Evolutionary conservation across 2,113 vertebrate genomes (phyloP).

Genomic region (Dipodomys ordii): DNA sequence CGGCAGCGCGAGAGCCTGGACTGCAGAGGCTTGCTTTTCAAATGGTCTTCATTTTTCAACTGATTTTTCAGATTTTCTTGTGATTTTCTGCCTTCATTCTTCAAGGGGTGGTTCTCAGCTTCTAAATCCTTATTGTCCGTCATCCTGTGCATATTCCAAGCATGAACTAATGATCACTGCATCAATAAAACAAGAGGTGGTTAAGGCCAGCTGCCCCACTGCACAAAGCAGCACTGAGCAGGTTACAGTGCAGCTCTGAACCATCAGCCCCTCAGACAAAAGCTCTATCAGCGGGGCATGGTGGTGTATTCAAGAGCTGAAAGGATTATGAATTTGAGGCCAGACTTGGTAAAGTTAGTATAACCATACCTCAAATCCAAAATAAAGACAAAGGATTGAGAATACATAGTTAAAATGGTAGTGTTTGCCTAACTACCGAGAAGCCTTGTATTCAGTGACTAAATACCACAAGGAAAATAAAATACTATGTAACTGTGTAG

Average conservation of each 20-base stretch:
- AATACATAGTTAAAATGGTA: too few species aligned
- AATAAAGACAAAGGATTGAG: too few species aligned
- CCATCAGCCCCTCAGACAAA: neutral
- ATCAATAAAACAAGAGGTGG: neutral
- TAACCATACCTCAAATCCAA: too few species aligned
- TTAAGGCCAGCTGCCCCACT: neutral
- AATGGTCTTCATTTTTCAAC: constrained; percentile 78
- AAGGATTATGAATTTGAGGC: too few species aligned
- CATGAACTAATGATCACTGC: neutral
- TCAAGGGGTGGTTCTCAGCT: constrained; percentile 92
- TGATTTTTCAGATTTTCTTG: constrained; percentile 75
- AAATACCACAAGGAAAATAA: too few species aligned
- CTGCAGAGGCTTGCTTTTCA: constrained; percentile 70
- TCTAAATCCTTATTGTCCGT: constrained; percentile 88
- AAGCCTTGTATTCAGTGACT: too few species aligned
- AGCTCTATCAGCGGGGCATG: neutral
- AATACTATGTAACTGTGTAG: too few species aligned
- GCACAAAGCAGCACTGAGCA: rapidly evolving
- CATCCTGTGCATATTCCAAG: constrained; percentile 64
- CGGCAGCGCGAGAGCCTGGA: constrained; percentile 91
- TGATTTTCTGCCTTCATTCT: constrained; percentile 86
- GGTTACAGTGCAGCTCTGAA: too few species aligned
- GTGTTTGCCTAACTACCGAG: neutral
- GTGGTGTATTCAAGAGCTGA: too few species aligned
- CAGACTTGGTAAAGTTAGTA: too few species aligned